Evolutionary conservation across 2,113 vertebrate genomes (phyloP), one percentile per base, ranked within the genome.

Genomic region (Eulemur macaco): DNA sequence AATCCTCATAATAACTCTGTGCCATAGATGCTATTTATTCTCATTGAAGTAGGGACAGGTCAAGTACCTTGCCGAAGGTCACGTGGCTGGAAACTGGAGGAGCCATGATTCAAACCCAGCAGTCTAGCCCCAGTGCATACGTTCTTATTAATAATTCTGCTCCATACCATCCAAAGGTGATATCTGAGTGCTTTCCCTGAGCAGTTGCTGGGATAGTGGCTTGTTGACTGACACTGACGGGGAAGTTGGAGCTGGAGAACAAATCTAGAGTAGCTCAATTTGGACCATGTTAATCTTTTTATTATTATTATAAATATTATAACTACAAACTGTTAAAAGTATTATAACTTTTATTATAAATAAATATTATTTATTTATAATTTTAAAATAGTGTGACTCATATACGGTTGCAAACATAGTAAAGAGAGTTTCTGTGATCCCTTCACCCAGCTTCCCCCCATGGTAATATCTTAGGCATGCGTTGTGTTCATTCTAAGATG

Each of bases 171-270:
- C 21, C 14, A 1, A 74, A 60, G 52, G 6, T 50, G 50, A 60
- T 12, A 7, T 27, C 25, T 31, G 1, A n/a, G 27, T 15, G n/a
- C 66, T 69, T 88, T 42, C 2, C n/a, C 64, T 31, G 74, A 12
- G 60, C 18, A 11, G 1, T 27, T 76, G 2, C 14, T 25, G 42
- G 3, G 9, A 3, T 0, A 1, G 20, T 37, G 52, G 47, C 45
- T 63, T 52, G 17, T 13, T 42, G 3, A 15, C 31, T 34, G 52
- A 63, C 18, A 68, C 15, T 6, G 27, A 34, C 10, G 14, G 15
- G 27, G 21, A 81, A 23, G 15, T 21, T 5, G 11, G 87, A 23
- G 5, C 34, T 71, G 14, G 37, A 85, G 29, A n/a, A 37, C 37
- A 50, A 68, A 81, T 58, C 69, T 56, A 0, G 20, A 93, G 8